phyloP scores from a whole-genome alignment of 1,140 invertebrate species.

The Drosophila tristis region DNA sequence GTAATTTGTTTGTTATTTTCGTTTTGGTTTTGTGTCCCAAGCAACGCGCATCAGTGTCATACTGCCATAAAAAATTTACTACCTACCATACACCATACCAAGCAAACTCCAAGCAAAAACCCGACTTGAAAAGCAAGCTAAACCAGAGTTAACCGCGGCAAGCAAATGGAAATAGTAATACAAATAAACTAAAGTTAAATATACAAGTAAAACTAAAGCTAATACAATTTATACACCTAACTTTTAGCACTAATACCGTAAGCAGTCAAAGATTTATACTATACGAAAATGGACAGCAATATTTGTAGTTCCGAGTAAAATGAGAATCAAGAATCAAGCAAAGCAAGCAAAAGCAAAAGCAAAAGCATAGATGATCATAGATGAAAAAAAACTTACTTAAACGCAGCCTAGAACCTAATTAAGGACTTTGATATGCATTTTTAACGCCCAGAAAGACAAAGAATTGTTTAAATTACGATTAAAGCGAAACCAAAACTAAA shows the following conservation, averaged over 20 bases:
- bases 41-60: no score
- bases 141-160: slow-evolving; percentile 43
- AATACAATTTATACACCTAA: slow-evolving; percentile 48
- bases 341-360: slow-evolving; percentile 1
- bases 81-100: no score
- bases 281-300: slow-evolving; percentile 41
- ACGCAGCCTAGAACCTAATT: slow-evolving; percentile 44
- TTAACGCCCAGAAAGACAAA: slow-evolving; percentile 67
- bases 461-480: slow-evolving; percentile 43
- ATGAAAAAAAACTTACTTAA: slow-evolving; percentile 35
- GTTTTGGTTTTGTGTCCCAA: no score
- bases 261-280: slow-evolving; percentile 53
- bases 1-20: no score
- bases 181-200: slow-evolving; percentile 33
- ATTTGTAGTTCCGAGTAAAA: slow-evolving; percentile 50
- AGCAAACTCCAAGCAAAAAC: background rate
- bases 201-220: slow-evolving; percentile 31
- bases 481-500: slow-evolving; percentile 48
- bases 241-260: slow-evolving; percentile 54
- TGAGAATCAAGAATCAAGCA: slow-evolving; percentile 6
- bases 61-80: no score
- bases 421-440: slow-evolving; percentile 80
- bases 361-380: slow-evolving; percentile 32
- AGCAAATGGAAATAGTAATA: slow-evolving; percentile 36
- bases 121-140: slow-evolving; percentile 39